Evolutionary conservation across 2,113 vertebrate species (phyloP), one percentile per base, ranked within the genome.

Genomic region (Zingel zingel): DNA sequence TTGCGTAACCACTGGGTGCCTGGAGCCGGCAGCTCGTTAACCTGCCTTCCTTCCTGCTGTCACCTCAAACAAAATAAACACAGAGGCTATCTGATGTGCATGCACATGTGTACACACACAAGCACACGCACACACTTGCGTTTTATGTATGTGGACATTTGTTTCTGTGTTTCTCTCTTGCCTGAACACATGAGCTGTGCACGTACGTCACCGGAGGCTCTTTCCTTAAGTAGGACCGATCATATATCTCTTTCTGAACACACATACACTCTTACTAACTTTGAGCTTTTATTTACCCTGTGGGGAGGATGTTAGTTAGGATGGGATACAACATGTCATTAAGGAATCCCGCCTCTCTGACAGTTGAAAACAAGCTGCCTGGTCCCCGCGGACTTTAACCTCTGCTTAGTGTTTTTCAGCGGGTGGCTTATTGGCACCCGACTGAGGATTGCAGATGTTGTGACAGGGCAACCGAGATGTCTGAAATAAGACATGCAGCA

Each of bases 11-110:
- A 83, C 89, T 89, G 79, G 85, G 86, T 90, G 91, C 92, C 91
- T 92, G 88, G 89, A 92, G 89, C 91, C 88, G 88, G 92, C 93
- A 93, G 94, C 93, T 94, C 85, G 90, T 94, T 94, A 94, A 94
- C 91, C 90, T 93, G 88, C 89, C 93, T 94, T 94, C 92, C 93
- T 94, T 94, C 94, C 93, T 94, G 90, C 93, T 94, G 92, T 94
- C 94, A 93, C 92, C 92, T 94, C 92, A 91, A 94, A 94, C 92
- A 93, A 93, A 93, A 94, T 92, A 94, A 93, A 91, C 93, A 94
- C 82, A 70, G 79, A 88, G 89, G 79, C 89, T 92, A 89, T 94
- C 90, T 94, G 86, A 80, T 87, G 80, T 77, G 80, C 65, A 83
- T 33, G 77, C 74, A 84, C 81, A 89, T 61, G 50, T 77, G 71